phyloP scores from a whole-genome alignment of 2,797 vertebrate species.

The Kryptolebias ocellatus region DNA sequence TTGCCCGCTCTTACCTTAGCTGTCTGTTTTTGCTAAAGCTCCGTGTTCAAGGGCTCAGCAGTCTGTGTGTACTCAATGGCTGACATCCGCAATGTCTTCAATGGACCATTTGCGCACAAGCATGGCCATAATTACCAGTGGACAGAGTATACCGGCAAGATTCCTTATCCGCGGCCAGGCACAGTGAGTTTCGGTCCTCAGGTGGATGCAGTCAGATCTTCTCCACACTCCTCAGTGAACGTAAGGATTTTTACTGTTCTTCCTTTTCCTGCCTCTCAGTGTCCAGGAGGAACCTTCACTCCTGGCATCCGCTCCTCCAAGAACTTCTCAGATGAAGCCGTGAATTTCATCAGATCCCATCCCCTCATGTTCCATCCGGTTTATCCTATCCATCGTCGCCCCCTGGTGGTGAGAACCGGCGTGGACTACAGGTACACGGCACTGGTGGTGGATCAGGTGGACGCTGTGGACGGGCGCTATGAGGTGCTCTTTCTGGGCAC shows the following conservation, averaged over 20 bases:
- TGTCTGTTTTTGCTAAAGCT: conserved; percentile 73
- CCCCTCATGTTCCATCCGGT: conserved; percentile 88
- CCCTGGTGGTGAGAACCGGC: conserved; percentile 86
- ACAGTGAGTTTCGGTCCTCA: conserved; percentile 75
- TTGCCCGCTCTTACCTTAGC: conserved; percentile 21
- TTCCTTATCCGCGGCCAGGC: conserved; percentile 88
- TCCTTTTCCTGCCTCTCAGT: conserved; percentile 66
- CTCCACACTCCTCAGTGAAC: not conserved
- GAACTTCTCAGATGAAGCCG: conserved; percentile 86
- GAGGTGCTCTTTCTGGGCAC: conserved; percentile 89
- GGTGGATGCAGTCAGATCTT: not conserved
- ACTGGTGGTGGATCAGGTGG: conserved; percentile 87
- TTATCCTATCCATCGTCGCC: conserved; percentile 86
- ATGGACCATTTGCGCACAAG: conserved; percentile 89
- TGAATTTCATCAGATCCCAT: conserved; percentile 86
- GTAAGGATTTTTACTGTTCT: not conserved
- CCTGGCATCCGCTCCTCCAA: conserved; percentile 85
- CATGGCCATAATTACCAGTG: conserved; percentile 89
- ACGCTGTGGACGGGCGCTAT: conserved; percentile 87
- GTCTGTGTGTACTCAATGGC: conserved; percentile 89
- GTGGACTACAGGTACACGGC: conserved; percentile 87
- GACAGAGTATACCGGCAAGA: conserved; percentile 87
- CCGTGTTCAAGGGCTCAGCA: conserved; percentile 89
- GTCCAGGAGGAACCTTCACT: conserved; percentile 88
- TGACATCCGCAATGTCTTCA: conserved; percentile 89